Conservation (phyloP, 2,113 vertebrate genomes). For the Pardalotus punctatus region DNA sequence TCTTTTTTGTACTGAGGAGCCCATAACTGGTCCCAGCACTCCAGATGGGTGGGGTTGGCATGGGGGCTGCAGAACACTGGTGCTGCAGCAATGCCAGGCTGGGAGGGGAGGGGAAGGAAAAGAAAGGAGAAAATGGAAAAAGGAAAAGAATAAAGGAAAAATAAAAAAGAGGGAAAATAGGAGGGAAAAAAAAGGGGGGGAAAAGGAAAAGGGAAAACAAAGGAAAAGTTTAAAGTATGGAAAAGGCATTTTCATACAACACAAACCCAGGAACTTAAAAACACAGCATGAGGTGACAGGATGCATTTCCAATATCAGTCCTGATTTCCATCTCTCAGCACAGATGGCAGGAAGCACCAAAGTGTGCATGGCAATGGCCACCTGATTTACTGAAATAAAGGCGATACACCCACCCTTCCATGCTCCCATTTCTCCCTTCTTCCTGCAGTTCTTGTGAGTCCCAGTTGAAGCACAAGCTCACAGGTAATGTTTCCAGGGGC, state of each 20-base stretch:
- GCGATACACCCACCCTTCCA: background rate
- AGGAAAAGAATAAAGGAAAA: background rate
- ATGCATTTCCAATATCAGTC: background rate
- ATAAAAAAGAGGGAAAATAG: accelerated
- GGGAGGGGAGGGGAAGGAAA: background rate
- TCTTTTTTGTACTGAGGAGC: background rate
- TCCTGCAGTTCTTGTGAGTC: background rate
- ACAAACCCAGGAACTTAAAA: background rate
- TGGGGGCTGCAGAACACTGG: background rate
- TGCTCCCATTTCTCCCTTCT: background rate
- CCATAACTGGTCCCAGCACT: background rate
- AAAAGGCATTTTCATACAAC: background rate
- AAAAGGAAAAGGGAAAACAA: background rate
- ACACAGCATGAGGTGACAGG: background rate
- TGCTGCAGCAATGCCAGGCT: background rate
- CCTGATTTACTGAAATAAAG: background rate
- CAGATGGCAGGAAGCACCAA: background rate
- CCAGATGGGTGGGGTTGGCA: background rate
- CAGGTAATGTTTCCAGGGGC: background rate
- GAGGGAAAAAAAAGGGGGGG: too few species aligned
- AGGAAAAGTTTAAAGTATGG: background rate
- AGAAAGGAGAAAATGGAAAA: background rate
- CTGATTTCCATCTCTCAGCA: background rate
- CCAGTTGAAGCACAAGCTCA: background rate
- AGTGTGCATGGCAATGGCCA: accelerated